phyloP scores from a whole-genome alignment of 2,113 vertebrate genomes.

The Chaetodon trifascialis region DNA sequence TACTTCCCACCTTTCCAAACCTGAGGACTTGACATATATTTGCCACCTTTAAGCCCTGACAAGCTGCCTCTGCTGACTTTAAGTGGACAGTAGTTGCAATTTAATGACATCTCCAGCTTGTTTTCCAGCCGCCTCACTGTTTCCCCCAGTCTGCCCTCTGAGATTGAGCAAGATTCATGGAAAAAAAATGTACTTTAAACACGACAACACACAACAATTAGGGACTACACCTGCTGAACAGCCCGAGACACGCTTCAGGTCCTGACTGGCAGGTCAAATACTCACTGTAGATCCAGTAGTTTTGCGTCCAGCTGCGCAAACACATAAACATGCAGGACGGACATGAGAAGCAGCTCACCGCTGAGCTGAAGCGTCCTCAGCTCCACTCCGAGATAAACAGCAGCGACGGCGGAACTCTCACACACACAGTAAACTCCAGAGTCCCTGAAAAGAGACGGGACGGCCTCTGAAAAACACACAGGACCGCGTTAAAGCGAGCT shows the following conservation, averaged over 20 bases:
- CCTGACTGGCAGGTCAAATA: not conserved
- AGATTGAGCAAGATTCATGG: not conserved
- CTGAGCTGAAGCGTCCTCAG: not conserved
- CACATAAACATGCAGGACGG: not conserved
- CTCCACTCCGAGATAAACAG: not conserved
- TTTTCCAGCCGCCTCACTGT: accelerated
- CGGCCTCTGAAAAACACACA: not conserved
- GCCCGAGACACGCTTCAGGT: too few species aligned
- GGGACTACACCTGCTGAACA: not conserved
- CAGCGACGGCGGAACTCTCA: not conserved
- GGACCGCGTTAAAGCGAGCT: not conserved
- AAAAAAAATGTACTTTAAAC: not conserved
- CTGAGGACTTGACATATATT: not conserved
- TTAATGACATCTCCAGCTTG: too few species aligned
- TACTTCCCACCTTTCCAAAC: not conserved
- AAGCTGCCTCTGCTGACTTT: not conserved
- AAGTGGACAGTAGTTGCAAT: too few species aligned
- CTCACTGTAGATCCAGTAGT: not conserved
- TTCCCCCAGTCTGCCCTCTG: not conserved
- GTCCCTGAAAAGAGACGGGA: too few species aligned
- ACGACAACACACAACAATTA: too few species aligned
- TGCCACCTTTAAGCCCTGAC: not conserved
- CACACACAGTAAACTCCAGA: not conserved
- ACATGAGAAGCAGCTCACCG: constrained; percentile 20
- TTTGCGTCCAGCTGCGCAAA: not conserved